Conservation (phyloP, 1,140 invertebrate species). For the Trichonephila clavata region DNA sequence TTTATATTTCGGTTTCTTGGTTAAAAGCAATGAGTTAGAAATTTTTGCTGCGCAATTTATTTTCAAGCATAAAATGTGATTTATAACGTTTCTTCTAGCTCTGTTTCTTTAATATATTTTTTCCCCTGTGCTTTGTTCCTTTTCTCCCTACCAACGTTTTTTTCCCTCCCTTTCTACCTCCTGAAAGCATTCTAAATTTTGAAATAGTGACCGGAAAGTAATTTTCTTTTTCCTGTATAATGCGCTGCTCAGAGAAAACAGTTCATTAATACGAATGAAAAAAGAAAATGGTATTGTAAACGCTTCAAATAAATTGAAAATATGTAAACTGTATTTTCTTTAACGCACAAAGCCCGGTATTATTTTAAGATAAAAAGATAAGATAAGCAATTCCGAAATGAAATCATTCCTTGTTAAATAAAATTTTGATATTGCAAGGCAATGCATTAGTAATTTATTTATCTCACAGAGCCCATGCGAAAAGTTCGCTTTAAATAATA, state of each 20-base stretch:
- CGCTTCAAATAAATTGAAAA: constrained; percentile 67
- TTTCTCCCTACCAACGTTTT: not conserved
- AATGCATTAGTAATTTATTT: constrained; percentile 6
- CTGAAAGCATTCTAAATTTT: constrained; percentile 54
- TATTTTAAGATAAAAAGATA: constrained; percentile 22
- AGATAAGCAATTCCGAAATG: constrained; percentile 3
- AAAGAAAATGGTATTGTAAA: constrained; percentile 52
- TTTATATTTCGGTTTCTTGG: constrained; percentile 61
- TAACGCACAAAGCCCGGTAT: not conserved
- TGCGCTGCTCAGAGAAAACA: constrained; percentile 35
- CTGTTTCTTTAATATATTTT: constrained; percentile 49
- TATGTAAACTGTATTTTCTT: constrained; percentile 46
- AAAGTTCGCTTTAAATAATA: not conserved
- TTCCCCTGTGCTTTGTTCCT: constrained; percentile 13
- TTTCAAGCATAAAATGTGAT: constrained; percentile 72
- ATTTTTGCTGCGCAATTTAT: constrained; percentile 75
- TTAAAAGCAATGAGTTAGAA: constrained; percentile 69
- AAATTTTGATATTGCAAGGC: not conserved
- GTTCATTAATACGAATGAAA: constrained; percentile 49
- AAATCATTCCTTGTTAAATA: constrained; percentile 33
- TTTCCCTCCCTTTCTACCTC: not conserved
- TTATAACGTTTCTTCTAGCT: constrained; percentile 62
- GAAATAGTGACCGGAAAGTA: constrained; percentile 57
- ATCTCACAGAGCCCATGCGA: not conserved
- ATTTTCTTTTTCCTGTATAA: constrained; percentile 50